Evolutionary conservation across 2,888 invertebrate species (phyloP).

Genomic region (Patella pellucida): DNA sequence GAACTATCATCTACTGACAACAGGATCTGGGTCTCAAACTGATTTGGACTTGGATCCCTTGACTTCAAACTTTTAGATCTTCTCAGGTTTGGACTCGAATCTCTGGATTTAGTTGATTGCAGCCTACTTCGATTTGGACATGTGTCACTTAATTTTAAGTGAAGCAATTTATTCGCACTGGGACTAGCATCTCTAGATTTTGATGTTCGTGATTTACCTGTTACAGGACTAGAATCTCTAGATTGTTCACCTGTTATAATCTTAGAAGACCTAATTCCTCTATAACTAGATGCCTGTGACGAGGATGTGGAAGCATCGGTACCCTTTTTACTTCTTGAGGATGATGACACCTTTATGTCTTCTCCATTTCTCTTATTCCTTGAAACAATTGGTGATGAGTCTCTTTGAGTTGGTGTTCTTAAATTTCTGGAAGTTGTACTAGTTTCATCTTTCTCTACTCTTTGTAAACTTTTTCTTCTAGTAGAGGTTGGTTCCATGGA

Average conservation of each 20-base stretch:
- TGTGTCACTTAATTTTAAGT: not conserved
- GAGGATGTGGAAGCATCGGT: constrained; percentile 48
- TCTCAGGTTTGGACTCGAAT: not conserved
- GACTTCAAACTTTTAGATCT: not conserved
- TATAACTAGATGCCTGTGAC: constrained; percentile 48
- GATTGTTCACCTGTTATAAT: constrained; percentile 37
- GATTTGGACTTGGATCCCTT: not conserved
- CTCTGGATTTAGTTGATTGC: not conserved
- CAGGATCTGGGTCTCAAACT: not conserved
- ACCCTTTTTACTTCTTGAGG: constrained; percentile 42
- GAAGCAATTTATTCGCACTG: not conserved
- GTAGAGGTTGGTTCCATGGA: not conserved
- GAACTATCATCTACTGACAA: not conserved
- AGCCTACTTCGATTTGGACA: not conserved
- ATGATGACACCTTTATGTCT: constrained; percentile 28
- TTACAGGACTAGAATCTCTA: not conserved
- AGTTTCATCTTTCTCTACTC: too few relatives aligned
- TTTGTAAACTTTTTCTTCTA: not conserved
- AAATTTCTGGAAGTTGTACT: too few relatives aligned
- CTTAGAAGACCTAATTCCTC: constrained; percentile 45
- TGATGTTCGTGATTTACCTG: not conserved
- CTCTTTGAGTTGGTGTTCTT: too few relatives aligned
- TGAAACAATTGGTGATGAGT: too few relatives aligned
- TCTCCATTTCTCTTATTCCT: too few relatives aligned
- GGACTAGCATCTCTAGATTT: not conserved